phyloP scores from a whole-genome alignment of 2,888 invertebrate species.

The Cephalotes varians region DNA sequence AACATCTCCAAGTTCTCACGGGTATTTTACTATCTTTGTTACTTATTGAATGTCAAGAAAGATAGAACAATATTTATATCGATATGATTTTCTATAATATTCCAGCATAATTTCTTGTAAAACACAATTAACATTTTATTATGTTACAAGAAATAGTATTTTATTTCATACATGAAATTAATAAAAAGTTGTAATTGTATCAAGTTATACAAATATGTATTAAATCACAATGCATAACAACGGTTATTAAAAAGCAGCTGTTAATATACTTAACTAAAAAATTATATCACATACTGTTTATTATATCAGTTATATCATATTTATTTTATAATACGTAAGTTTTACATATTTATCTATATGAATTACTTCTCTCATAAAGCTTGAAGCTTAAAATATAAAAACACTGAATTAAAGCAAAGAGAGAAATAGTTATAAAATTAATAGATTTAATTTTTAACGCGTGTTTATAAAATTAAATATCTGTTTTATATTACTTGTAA shows the following conservation, averaged over 20 bases:
- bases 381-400: neutral
- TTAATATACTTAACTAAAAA: neutral
- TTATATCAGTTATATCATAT: no score
- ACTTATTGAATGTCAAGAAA: no score
- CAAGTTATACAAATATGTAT: neutral
- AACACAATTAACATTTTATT: neutral
- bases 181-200: neutral
- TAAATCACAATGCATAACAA: neutral
- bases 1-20: no score
- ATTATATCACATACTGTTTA: neutral
- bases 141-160: neutral
- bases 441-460: neutral
- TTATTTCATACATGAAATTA: neutral
- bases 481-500: neutral
- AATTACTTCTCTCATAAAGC: neutral
- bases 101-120: neutral
- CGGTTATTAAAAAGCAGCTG: neutral
- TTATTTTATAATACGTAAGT: conserved; percentile 25
- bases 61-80: no score
- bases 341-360: neutral
- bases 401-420: neutral
- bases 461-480: conserved; percentile 12
- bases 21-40: no score
- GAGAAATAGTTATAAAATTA: neutral
- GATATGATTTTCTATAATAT: conserved; percentile 12